phyloP scores from a whole-genome alignment of 2,113 vertebrate species.

The Stigmatopora argus region DNA sequence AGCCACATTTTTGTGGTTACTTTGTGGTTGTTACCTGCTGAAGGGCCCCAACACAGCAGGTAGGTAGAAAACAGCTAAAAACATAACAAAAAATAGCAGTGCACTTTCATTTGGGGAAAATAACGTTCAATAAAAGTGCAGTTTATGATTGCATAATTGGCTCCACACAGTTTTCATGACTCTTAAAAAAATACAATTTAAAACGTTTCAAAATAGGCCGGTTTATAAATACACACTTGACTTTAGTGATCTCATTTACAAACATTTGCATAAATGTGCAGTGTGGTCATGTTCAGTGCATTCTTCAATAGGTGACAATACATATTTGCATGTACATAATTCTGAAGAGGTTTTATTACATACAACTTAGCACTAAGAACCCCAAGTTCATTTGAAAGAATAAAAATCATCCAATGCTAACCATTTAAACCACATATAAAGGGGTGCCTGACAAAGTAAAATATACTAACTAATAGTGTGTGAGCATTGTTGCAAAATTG shows the following conservation, averaged over 20 bases:
- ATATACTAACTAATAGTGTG: background rate
- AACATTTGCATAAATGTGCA: no score
- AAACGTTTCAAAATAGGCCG: no score
- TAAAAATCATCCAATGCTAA: background rate
- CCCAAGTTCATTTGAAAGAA: background rate
- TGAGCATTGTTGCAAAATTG: background rate
- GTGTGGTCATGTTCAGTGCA: no score
- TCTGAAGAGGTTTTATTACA: background rate
- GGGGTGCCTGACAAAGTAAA: background rate
- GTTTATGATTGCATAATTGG: no score
- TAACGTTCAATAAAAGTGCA: constrained; percentile 16
- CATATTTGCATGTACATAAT: no score
- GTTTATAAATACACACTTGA: no score
- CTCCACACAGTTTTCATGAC: no score
- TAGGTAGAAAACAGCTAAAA: background rate
- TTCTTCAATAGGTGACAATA: no score
- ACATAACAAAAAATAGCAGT: constrained; percentile 19
- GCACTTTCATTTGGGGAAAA: constrained; percentile 1
- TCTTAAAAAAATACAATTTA: no score
- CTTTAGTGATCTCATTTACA: no score
- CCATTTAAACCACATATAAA: background rate
- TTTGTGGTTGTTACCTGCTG: background rate
- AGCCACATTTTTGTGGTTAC: background rate
- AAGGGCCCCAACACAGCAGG: background rate
- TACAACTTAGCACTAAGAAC: background rate